Evolutionary conservation across 2,888 invertebrate species (phyloP), one percentile per base, ranked within the genome.

Genomic region (Priocnemis perturbator): DNA sequence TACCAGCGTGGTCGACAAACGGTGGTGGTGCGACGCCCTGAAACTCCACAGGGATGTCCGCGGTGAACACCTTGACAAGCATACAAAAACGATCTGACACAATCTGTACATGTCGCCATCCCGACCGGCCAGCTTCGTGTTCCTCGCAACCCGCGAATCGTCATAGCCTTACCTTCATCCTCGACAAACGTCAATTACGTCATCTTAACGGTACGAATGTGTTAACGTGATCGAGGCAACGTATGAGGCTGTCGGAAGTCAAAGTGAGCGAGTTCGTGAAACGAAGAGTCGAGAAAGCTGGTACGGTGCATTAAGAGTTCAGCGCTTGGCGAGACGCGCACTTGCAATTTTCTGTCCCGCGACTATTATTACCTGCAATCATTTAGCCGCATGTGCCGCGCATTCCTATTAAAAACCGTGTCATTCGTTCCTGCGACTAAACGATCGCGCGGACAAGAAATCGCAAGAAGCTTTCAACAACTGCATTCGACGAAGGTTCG

Each of bases 1-100:
- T 69, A 67, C 71, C 73, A 65, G 76, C 63, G 71, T 64, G 74
- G 66, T 77, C 73, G 73, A 70, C 71, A 83, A 83, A 77, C 59
- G 73, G 71, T 52, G 80, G 66, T 15, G 75, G 77, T 56, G 75
- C 65, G 52, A 77, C 79, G 53, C 73, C 73, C 60, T 69, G 69
- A 56, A 72, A 69, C 65, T 67, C 71, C 75, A 75, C 74, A 53
- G 74, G 57, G 66, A 76, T 69, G 69, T 74, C 71, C 81, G 69
- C 72, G 71, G 74, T 70, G 79, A 74, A 69, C 64, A 81, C 81
- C 81, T 81, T 81, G 70, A 64, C 73, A 73, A 79, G 67, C 74
- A 79, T 65, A 81, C 45, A 79, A 79, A 79, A 74, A 71, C 70
- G 69, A 64, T 60, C 73, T 76, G 67, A 64, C 72, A 72, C 80